A percentile compares a stretch with the other conserved stretches of the same genome.
These are phyloP conservation scores for Loriculus beryllinus DNA, from an alignment of 2,797 vertebrate species.

Conservation along the genomic window DNA sequence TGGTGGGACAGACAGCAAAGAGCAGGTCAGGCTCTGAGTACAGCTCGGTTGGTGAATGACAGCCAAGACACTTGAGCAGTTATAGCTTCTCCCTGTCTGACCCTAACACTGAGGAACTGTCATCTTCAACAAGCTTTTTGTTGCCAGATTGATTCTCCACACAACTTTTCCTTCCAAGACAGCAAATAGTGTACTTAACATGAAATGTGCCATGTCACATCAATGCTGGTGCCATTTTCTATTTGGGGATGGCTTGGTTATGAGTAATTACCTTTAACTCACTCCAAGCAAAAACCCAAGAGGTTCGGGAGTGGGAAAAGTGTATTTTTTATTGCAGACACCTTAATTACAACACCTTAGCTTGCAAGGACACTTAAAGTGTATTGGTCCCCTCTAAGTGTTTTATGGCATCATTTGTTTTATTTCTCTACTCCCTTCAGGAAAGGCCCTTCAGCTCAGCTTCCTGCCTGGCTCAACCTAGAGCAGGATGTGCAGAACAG, in stretches of 20 bases:
- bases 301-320: background rate
- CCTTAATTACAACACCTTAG: background rate
- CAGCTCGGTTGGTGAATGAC: background rate
- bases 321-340: background rate
- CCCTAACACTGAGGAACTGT: background rate
- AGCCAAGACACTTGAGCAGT: background rate
- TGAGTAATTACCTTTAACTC: background rate
- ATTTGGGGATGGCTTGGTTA: background rate
- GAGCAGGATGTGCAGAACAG: background rate
- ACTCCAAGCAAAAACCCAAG: background rate
- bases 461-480: accelerated
- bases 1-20: background rate
- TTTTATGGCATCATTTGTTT: background rate
- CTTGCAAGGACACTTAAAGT: background rate
- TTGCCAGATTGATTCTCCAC: background rate
- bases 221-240: background rate
- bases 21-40: background rate
- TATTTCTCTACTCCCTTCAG: background rate
- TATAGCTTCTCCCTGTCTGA: background rate
- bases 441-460: background rate
- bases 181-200: background rate
- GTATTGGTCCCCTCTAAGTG: background rate
- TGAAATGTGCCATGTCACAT: accelerated
- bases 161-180: background rate
- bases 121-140: background rate